Base-by-base conservation (phyloP, 2,113 vertebrate species). In the Jaculus jaculus region DNA sequence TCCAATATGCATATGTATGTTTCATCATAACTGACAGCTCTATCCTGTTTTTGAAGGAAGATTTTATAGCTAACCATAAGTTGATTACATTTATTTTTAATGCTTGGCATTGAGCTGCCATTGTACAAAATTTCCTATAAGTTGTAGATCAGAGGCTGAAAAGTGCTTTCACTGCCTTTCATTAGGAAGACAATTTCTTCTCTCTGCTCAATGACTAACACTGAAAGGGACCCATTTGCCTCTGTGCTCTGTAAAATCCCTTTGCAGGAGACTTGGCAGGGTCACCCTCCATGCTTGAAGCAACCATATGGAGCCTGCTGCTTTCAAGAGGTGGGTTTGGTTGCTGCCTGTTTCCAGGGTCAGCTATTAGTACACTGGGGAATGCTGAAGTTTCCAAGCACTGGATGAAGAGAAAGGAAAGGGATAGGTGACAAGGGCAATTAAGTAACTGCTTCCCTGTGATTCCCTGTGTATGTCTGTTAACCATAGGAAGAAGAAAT, bases 21-120 rank as follows among this genome's bases (percentile, higher is more conserved):
- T 97, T 88, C 77, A 84, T 96, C 89, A 87, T 77, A 69, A 80
- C 73, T 96, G 94, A 95, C 96, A 97, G 71, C 74, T 94, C 95
- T 83, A 94, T 94, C 84, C 42, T 90, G 96, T 92, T 92, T 97
- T 95, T 97, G 89, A 96, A 88, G 90, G 95, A 97, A 96, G 66
- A 61, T 86, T 97, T 96, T 94, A 97, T 84, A 94, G 94, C 77
- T 92, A 96, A 95, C 94, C 97, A 93, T 88, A 77, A 94, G 94
- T 96, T 97, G 95, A 91, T 91, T 96, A 83, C 93, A 97, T 97
- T 97, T 96, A 97, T 96, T 96, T 97, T 96, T 90, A 96, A 97
- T 97, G 95, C 75, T 92, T 74, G 94, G 81, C 94, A 93, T 71
- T 89, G 93, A 87, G 93, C 80, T 69, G 20, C 71, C 91, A 90